phyloP scores from a whole-genome alignment of 2,888 invertebrate species.

The Diabrotica balteata region DNA sequence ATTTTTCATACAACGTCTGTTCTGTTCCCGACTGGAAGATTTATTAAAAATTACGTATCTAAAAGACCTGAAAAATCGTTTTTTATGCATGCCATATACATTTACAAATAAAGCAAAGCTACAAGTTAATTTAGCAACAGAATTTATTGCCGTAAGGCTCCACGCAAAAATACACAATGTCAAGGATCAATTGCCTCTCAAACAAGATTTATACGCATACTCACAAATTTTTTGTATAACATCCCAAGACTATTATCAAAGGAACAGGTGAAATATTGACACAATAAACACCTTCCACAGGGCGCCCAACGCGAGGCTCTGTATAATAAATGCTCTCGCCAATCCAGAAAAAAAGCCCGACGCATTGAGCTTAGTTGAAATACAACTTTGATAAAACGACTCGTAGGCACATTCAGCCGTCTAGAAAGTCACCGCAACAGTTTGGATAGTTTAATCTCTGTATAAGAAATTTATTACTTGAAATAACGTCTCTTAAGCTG shows the following conservation, averaged over 20 bases:
- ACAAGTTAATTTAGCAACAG: too few relatives aligned
- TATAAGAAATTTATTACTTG: conserved; percentile 41
- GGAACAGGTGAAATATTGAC: conserved; percentile 28
- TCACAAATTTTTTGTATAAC: conserved; percentile 11
- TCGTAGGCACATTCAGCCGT: conserved; percentile 36
- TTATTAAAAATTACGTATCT: too few relatives aligned
- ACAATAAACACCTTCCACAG: conserved; percentile 27
- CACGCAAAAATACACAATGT: neutral
- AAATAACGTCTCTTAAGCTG: conserved; percentile 41
- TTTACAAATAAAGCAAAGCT: too few relatives aligned
- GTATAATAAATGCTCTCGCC: conserved; percentile 26
- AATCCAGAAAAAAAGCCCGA: conserved; percentile 28
- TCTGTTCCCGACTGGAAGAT: too few relatives aligned
- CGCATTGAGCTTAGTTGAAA: conserved; percentile 34
- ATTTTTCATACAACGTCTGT: too few relatives aligned
- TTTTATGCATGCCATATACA: too few relatives aligned
- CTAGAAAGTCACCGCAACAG: conserved; percentile 33
- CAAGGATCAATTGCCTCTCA: conserved; percentile 25
- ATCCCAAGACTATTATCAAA: conserved; percentile 21
- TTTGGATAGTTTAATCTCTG: conserved; percentile 43
- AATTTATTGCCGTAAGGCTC: too few relatives aligned
- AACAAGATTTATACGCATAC: conserved; percentile 18
- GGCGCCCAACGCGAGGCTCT: conserved; percentile 27
- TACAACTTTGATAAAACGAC: conserved; percentile 37
- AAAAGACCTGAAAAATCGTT: too few relatives aligned